phyloP scores from a whole-genome alignment of 2,888 invertebrate species.

The Pyrgus malvae region DNA sequence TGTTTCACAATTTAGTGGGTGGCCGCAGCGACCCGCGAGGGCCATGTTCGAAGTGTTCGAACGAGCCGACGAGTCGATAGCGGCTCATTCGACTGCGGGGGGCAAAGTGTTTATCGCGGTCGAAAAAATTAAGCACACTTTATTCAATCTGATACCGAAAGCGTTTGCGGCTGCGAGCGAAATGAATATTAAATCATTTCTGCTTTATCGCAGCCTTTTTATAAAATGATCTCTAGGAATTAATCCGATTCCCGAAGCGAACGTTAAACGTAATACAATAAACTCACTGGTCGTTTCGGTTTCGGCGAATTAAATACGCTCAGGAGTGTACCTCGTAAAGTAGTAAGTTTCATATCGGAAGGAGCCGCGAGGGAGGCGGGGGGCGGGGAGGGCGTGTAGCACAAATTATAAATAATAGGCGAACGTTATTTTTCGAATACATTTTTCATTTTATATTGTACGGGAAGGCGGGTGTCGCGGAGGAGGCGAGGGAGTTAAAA shows the following conservation, averaged over 20 bases:
- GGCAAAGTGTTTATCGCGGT: slow-evolving; percentile 1
- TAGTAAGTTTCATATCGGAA: slow-evolving; percentile 31
- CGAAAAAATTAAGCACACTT: slow-evolving; percentile 12
- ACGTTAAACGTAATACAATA: slow-evolving; percentile 24
- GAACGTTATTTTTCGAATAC: slow-evolving; percentile 78
- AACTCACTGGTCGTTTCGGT: slow-evolving; percentile 25
- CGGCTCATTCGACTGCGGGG: slow-evolving; percentile 5
- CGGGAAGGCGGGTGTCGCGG: slow-evolving; percentile 62
- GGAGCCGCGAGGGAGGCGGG: slow-evolving; percentile 43
- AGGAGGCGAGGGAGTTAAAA: slow-evolving; percentile 74
- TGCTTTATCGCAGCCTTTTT: slow-evolving; percentile 22
- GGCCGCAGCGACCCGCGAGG: too few relatives aligned
- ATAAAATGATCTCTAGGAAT: slow-evolving; percentile 24
- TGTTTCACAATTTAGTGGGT: slow-evolving; percentile 5
- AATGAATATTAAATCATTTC: slow-evolving; percentile 20
- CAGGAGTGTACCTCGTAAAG: slow-evolving; percentile 16
- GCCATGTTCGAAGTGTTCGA: too few relatives aligned
- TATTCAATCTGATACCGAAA: slow-evolving; percentile 13
- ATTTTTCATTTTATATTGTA: slow-evolving; percentile 81
- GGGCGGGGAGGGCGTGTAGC: slow-evolving; percentile 51
- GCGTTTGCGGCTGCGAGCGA: slow-evolving; percentile 4
- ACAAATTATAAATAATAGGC: slow-evolving; percentile 79
- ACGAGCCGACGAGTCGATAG: slow-evolving; percentile 34
- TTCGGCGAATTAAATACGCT: slow-evolving; percentile 22
- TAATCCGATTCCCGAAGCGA: slow-evolving; percentile 21